These are phyloP conservation scores for Grapholita molesta DNA, from an alignment of 1,140 invertebrate genomes.

Conservation along the genomic window DNA sequence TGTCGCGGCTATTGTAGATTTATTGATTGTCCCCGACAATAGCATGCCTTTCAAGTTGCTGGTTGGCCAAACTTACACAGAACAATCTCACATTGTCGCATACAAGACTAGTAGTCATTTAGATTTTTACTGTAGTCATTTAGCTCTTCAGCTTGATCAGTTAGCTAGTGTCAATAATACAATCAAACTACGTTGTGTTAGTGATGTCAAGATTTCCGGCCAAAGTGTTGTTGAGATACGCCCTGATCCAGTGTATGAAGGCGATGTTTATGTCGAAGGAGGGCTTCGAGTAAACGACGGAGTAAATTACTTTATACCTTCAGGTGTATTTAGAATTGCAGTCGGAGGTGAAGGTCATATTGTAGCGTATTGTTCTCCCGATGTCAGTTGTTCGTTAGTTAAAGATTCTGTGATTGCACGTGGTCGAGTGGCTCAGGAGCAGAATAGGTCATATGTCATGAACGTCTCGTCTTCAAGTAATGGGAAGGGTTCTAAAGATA, in stretches of 20 bases:
- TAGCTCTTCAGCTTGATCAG: too few relatives aligned
- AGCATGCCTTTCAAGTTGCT: not conserved
- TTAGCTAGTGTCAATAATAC: not conserved
- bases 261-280: slow-evolving; percentile 13
- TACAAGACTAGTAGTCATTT: slow-evolving; percentile 1
- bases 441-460: not conserved
- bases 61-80: slow-evolving; percentile 21
- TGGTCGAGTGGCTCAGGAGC: not conserved
- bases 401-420: not conserved
- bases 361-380: not conserved
- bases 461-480: not conserved
- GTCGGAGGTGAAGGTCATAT: not conserved
- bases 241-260: not conserved
- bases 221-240: not conserved
- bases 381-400: not conserved
- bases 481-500: not conserved
- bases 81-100: slow-evolving; percentile 18
- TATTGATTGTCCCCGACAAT: slow-evolving; percentile 1
- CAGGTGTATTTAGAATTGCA: slow-evolving; percentile 6
- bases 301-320: not conserved
- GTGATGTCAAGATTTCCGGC: not conserved
- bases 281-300: not conserved
- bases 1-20: not conserved
- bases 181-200: not conserved
- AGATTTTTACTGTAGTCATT: not conserved